Base-by-base conservation (phyloP, 1,140 invertebrate genomes). In the Cepaea nemoralis region DNA sequence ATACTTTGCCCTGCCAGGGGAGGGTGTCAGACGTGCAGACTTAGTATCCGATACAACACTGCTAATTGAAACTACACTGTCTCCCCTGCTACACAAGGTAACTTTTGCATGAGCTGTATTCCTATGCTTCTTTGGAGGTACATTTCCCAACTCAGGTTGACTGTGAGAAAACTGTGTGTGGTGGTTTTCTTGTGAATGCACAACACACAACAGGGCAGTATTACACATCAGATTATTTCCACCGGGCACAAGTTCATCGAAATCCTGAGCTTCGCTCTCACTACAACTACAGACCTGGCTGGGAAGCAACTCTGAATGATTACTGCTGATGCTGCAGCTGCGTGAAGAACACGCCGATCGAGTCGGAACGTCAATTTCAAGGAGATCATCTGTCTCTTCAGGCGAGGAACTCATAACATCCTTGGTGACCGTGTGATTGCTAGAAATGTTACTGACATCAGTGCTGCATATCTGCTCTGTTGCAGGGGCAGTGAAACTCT, bases 321-420 rank as follows among this genome's bases (percentile, higher is more conserved):
- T 55, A 42, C 75, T 77, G 75, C 75, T 63, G 3, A 77, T 50
- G 33, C 75, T 77, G 55, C 50, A 37, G n/a, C 55, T 77, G 12
- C 75, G 24, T 22, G 75, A 77, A 8, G 55, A 63, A 33, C 33
- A 39, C 12, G 31, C 27, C 6, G 75, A 63, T 40, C 31, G 31
- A n/a, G 24, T 70, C 22, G n/a, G 69, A 70, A 40, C 22, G 40
- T n/a, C 35, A 33, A n/a, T 10, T 27, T 8, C 69, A 40, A 6
- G 1, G 8, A 42, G 2, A 10, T 24, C 37, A n/a, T 70, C 69
- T 10, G 19, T 22, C 8, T 3, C 39, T 6, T n/a, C 8, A 35
- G 24, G 3, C 31, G 35, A 33, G 24, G 66, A 69, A n/a, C n/a
- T n/a, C 16, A 14, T 10, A 12, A 22, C 22, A 40, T 42, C 40